These are phyloP conservation scores for Ahaetulla prasina DNA, from an alignment of 2,113 vertebrate genomes.

Conservation along the genomic window DNA sequence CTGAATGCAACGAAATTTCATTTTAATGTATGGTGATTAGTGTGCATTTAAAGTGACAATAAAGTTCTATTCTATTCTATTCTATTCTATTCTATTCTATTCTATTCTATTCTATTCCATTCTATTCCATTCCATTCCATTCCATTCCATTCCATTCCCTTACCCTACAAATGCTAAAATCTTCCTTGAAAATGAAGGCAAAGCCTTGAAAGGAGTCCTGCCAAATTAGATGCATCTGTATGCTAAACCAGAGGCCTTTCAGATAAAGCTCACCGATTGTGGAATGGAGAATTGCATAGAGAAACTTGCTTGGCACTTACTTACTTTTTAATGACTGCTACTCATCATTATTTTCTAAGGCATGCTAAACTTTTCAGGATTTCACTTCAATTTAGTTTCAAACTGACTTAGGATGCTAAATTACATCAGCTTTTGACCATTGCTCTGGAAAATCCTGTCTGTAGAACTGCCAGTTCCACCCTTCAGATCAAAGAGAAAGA, in stretches of 20 bases:
- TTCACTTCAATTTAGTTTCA: background rate
- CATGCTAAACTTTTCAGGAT: background rate
- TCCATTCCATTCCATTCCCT: too few species aligned
- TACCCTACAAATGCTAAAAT: background rate
- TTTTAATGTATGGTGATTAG: too few species aligned
- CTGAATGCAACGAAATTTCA: too few species aligned
- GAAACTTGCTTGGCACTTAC: background rate
- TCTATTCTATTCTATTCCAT: too few species aligned
- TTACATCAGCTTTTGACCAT: background rate
- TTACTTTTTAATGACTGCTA: background rate
- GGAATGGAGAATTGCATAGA: background rate
- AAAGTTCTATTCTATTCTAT: too few species aligned
- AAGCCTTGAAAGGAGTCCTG: background rate
- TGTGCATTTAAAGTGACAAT: too few species aligned
- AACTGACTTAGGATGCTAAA: background rate
- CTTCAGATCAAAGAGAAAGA: conserved; percentile 17
- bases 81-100: too few species aligned
- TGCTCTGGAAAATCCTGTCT: background rate
- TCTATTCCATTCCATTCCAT: too few species aligned
- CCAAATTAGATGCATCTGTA: background rate
- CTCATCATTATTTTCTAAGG: background rate
- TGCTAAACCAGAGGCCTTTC: background rate
- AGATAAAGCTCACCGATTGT: background rate
- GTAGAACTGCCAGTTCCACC: fast-evolving
- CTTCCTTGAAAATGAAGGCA: background rate